phyloP scores from a whole-genome alignment of 2,888 invertebrate genomes.

The Epirrhoe alternata region DNA sequence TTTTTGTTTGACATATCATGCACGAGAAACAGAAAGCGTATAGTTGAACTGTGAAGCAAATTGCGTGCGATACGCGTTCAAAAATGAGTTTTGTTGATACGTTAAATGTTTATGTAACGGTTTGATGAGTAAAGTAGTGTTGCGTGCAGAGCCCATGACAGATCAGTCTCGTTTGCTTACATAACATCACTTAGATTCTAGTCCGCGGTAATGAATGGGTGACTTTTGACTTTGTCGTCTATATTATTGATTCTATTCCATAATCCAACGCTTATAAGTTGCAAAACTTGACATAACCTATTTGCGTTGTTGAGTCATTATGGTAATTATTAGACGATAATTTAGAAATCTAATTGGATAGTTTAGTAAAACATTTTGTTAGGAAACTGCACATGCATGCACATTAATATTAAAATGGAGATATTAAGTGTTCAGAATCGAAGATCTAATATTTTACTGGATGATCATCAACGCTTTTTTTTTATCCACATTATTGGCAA shows the following conservation, averaged over 20 bases:
- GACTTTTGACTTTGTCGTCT: conserved; percentile 76
- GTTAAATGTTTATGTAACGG: conserved; percentile 38
- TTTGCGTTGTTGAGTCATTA: conserved; percentile 44
- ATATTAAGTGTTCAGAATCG: conserved; percentile 3
- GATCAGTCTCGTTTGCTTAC: conserved; percentile 40
- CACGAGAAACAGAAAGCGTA: conserved; percentile 18
- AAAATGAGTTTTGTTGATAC: conserved; percentile 29
- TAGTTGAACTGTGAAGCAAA: conserved; percentile 9
- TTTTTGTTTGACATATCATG: conserved; percentile 36
- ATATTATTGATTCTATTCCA: conserved; percentile 63
- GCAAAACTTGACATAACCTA: conserved; percentile 49
- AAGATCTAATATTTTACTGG: not conserved
- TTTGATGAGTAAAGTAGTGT: conserved; percentile 46
- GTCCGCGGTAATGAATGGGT: conserved; percentile 65
- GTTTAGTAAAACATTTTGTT: conserved; percentile 22
- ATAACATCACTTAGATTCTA: conserved; percentile 38
- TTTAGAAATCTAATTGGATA: conserved; percentile 31
- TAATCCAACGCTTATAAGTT: conserved; percentile 51
- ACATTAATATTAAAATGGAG: conserved; percentile 8
- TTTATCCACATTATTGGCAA: not conserved
- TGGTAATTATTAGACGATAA: conserved; percentile 35
- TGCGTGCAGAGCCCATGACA: conserved; percentile 36
- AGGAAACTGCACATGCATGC: conserved; percentile 22
- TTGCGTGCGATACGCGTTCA: conserved; percentile 24
- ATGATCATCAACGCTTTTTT: conserved; percentile 1